Percentiles rank a stretch among this genome's conserved stretches.
Evolutionary conservation across 1,140 invertebrate species (phyloP).

Genomic region (Oscheius sp.): DNA sequence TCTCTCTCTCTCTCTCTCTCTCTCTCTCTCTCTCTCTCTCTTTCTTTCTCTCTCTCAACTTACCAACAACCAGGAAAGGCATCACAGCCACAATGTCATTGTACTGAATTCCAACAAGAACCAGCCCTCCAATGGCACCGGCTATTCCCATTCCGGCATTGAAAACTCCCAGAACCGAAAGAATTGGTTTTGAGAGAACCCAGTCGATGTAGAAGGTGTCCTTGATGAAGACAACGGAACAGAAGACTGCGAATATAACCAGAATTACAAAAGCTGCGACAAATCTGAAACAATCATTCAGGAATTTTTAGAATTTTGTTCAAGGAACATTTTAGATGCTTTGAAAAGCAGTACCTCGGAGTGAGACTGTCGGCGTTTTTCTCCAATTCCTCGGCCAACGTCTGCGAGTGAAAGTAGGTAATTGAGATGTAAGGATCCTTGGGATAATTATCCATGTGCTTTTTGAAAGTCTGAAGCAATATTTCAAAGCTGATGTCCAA

Average conservation of each 20-base stretch:
- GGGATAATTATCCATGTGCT: constrained; percentile 47
- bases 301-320: not conserved
- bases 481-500: not conserved
- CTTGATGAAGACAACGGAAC: constrained; percentile 53
- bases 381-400: constrained; percentile 57
- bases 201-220: constrained; percentile 54
- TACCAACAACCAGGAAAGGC: constrained; percentile 60
- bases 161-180: constrained; percentile 69
- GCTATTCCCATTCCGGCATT: constrained; percentile 83
- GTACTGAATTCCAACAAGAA: constrained; percentile 75
- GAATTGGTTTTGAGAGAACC: constrained; percentile 58
- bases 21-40: not conserved
- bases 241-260: constrained; percentile 54
- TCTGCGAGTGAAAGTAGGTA: constrained; percentile 55
- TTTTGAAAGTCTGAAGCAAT: constrained; percentile 51
- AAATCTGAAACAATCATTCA: constrained; percentile 40
- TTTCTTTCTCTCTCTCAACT: no score
- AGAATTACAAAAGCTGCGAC: constrained; percentile 53
- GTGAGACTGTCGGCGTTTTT: constrained; percentile 55
- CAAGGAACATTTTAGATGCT: not conserved
- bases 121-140: constrained; percentile 83
- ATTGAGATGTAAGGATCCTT: constrained; percentile 52
- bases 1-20: no score
- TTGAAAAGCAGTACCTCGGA: constrained; percentile 35
- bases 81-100: constrained; percentile 61